Conservation (phyloP, 1,140 invertebrate genomes). For the Idris sp. region DNA sequence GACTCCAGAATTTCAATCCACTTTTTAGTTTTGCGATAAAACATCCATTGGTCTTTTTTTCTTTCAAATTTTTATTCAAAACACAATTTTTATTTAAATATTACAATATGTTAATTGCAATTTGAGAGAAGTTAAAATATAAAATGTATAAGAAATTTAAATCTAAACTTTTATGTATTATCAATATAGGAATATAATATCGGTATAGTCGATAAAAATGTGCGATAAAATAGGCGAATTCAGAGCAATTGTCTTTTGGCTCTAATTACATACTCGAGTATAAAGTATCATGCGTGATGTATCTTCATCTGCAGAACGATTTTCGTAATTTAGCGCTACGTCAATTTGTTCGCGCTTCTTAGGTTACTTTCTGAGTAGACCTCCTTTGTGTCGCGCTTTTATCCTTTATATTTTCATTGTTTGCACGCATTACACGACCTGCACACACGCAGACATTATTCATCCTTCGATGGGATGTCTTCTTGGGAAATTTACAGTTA, state of each 20-base stretch:
- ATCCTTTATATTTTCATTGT: slow-evolving; percentile 46
- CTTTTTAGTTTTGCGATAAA: slow-evolving; percentile 38
- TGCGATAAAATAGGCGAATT: slow-evolving; percentile 39
- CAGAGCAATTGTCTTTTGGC: slow-evolving; percentile 13
- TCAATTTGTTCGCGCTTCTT: slow-evolving; percentile 32
- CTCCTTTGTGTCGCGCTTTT: slow-evolving; percentile 30
- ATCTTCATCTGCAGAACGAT: slow-evolving; percentile 57
- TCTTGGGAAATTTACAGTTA: slow-evolving; percentile 6
- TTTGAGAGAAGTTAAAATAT: too few relatives aligned
- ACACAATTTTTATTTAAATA: slow-evolving; percentile 4
- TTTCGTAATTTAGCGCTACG: slow-evolving; percentile 37
- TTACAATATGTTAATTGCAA: slow-evolving; percentile 42
- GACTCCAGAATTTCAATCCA: slow-evolving; percentile 52
- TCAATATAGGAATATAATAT: too few relatives aligned
- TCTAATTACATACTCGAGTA: slow-evolving; percentile 43
- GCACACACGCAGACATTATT: slow-evolving; percentile 16
- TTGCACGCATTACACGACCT: slow-evolving; percentile 38
- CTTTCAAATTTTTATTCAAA: slow-evolving; percentile 47
- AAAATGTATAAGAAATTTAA: too few relatives aligned
- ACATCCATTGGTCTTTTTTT: slow-evolving; percentile 36
- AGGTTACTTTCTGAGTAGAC: slow-evolving; percentile 20
- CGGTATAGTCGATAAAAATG: slow-evolving; percentile 21
- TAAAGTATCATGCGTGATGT: slow-evolving; percentile 50
- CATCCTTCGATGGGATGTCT: slow-evolving; percentile 25
- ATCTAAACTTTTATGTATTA: too few relatives aligned